phyloP scores from a whole-genome alignment of 2,113 vertebrate species.

The Tetrao urogallus region DNA sequence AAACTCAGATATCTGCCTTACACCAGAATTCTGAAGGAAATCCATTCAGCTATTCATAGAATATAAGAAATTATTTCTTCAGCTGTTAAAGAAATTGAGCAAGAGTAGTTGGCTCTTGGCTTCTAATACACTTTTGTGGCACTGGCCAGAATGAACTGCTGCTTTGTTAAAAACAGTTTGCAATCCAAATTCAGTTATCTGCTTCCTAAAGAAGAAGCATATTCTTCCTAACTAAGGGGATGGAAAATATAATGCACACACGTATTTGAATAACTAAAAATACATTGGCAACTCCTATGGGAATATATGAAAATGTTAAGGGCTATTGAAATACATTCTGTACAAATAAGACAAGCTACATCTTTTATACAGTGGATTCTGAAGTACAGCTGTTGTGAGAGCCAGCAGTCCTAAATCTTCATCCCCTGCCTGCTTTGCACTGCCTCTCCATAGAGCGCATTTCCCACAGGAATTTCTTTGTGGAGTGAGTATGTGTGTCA shows the following conservation, averaged over 20 bases:
- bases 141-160: background rate
- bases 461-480: background rate
- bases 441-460: background rate
- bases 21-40: background rate
- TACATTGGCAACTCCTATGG: background rate
- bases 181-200: slow-evolving; percentile 8
- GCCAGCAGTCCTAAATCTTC: background rate
- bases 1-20: background rate
- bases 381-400: background rate
- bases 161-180: slow-evolving; percentile 19
- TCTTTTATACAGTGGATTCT: background rate
- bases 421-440: background rate
- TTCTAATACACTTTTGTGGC: background rate
- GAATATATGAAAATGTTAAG: background rate
- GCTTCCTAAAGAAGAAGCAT: background rate
- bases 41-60: background rate
- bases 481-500: background rate
- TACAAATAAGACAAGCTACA: background rate
- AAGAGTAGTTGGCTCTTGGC: slow-evolving; percentile 5
- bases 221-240: background rate
- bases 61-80: background rate
- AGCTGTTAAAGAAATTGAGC: slow-evolving; percentile 36
- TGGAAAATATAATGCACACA: background rate
- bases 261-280: background rate
- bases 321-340: background rate